phyloP scores from a whole-genome alignment of 2,113 vertebrate genomes.

The Amblyopsis rosae region DNA sequence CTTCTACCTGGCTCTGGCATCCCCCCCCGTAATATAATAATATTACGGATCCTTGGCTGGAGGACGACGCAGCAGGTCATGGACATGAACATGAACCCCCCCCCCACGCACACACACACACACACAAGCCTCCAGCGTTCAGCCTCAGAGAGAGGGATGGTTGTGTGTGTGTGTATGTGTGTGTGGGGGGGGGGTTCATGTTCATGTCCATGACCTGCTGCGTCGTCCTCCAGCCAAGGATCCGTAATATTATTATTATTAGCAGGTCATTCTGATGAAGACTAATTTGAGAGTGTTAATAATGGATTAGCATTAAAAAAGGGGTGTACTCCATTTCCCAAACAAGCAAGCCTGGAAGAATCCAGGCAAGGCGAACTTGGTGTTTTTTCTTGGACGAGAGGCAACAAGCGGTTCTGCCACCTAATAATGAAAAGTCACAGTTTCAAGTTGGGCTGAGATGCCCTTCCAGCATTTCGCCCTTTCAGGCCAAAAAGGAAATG shows the following conservation, averaged over 20 bases:
- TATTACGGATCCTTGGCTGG: too few species aligned
- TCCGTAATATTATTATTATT: too few species aligned
- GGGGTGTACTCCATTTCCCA: neutral
- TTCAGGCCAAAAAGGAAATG: constrained; percentile 15
- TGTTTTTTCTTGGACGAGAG: neutral
- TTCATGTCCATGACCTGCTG: too few species aligned
- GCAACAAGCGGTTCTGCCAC: neutral
- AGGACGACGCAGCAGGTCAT: too few species aligned
- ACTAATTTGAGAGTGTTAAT: constrained; percentile 17
- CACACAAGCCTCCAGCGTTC: neutral
- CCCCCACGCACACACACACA: neutral
- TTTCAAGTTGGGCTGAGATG: constrained; percentile 17
- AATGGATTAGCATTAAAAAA: constrained; percentile 13
- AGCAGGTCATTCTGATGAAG: neutral
- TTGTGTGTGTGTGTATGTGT: neutral
- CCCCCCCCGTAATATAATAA: too few species aligned
- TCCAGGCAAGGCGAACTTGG: too few species aligned
- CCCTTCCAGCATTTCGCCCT: constrained; percentile 16
- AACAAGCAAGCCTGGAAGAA: neutral
- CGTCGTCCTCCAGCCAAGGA: too few species aligned
- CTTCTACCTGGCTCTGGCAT: too few species aligned
- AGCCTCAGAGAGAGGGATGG: neutral
- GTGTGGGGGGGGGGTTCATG: neutral
- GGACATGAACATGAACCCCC: neutral
- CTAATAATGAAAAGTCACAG: constrained; percentile 20